These are phyloP conservation scores for Bothrops jararaca DNA, from an alignment of 2,113 vertebrate genomes.

Conservation along the genomic window DNA sequence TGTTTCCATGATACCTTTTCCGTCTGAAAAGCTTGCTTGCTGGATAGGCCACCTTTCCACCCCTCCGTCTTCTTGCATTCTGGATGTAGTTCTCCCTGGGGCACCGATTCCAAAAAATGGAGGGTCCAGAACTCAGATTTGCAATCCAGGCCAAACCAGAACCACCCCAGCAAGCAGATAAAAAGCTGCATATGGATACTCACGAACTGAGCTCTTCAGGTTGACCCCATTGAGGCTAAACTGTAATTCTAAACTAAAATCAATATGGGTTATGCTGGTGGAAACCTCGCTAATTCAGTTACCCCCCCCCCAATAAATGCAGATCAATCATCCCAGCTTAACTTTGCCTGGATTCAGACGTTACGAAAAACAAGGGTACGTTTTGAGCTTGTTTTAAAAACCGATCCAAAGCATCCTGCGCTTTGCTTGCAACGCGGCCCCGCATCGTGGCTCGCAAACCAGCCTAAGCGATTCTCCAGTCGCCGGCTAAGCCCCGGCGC, in stretches of 20 bases:
- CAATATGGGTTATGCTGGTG: background rate
- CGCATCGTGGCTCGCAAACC: background rate
- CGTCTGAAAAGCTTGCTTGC: too few species aligned
- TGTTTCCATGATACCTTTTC: too few species aligned
- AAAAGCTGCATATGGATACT: too few species aligned
- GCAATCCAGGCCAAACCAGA: background rate
- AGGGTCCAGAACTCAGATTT: background rate
- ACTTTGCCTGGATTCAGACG: background rate
- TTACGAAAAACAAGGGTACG: background rate
- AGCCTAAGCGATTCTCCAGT: background rate
- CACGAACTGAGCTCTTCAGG: background rate
- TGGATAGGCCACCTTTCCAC: too few species aligned
- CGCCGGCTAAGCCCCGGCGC: background rate
- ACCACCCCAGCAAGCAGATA: background rate
- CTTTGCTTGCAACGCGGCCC: background rate
- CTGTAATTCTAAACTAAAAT: background rate
- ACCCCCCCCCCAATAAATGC: background rate
- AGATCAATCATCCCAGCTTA: background rate
- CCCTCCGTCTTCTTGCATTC: too few species aligned
- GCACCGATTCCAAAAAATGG: too few species aligned
- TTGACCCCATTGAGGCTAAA: background rate
- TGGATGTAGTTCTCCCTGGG: too few species aligned
- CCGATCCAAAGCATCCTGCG: background rate
- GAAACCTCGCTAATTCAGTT: background rate
- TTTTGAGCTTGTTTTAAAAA: background rate